Conservation (phyloP, 2,888 invertebrate genomes). For the Chironomus tentans region DNA sequence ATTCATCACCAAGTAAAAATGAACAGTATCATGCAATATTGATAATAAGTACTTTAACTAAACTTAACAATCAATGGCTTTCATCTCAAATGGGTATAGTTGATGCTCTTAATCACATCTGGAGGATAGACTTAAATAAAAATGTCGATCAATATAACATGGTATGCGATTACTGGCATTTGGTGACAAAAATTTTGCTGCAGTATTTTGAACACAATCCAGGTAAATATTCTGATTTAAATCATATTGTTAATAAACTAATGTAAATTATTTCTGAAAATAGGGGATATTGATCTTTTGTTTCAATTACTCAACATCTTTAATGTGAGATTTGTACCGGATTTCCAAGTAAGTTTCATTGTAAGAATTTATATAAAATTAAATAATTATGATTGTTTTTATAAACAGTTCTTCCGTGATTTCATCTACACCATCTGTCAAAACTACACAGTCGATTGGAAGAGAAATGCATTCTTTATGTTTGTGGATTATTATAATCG, state of each 20-base stretch:
- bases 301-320: constrained; percentile 86
- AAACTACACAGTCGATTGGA: constrained; percentile 90
- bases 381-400: too few species aligned
- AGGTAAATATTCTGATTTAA: constrained; percentile 32
- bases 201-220: constrained; percentile 88
- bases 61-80: constrained; percentile 81
- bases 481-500: constrained; percentile 85
- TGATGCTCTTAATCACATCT: constrained; percentile 68
- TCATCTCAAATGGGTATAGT: constrained; percentile 71
- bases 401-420: constrained; percentile 66
- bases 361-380: too few species aligned
- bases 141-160: constrained; percentile 47
- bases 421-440: constrained; percentile 82
- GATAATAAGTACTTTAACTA: constrained; percentile 70
- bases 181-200: constrained; percentile 82
- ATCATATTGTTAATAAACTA: too few species aligned
- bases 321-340: constrained; percentile 81
- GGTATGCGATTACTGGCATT: constrained; percentile 76
- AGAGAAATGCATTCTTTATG: constrained; percentile 86
- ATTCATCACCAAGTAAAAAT: constrained; percentile 43
- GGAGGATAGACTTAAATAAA: constrained; percentile 80
- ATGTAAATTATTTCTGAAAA: not conserved
- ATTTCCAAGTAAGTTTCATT: constrained; percentile 66
- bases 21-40: constrained; percentile 75
- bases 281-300: constrained; percentile 77